Conservation (phyloP, 2,797 vertebrate species). For the Caiman crocodilus region DNA sequence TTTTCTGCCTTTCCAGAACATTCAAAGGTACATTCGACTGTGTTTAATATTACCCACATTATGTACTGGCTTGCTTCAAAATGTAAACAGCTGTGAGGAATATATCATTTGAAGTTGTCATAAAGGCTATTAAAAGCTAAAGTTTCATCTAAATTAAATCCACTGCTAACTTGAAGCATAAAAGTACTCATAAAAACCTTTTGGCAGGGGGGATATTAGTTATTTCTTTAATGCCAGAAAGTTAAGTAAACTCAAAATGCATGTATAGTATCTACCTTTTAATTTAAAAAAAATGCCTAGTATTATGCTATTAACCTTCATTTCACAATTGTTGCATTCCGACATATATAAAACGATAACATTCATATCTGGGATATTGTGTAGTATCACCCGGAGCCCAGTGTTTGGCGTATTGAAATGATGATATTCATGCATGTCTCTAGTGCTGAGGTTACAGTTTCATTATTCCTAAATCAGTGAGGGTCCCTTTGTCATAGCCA, state of each 20-base stretch:
- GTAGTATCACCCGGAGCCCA: not conserved
- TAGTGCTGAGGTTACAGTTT: not conserved
- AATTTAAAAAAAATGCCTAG: not conserved
- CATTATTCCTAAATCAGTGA: not conserved
- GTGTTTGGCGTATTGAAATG: not conserved
- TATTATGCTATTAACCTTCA: not conserved
- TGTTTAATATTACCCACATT: constrained; percentile 13
- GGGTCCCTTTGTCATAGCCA: not conserved
- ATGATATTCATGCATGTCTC: fast-evolving
- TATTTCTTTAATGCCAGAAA: not conserved
- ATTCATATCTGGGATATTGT: not conserved
- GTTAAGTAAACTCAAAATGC: not conserved
- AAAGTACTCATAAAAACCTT: constrained; percentile 7
- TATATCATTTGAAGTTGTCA: not conserved
- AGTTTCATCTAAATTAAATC: constrained; percentile 57
- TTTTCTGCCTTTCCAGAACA: constrained; percentile 2
- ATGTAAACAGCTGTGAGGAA: constrained; percentile 16
- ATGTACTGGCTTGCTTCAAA: constrained; percentile 14
- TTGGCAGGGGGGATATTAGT: not conserved
- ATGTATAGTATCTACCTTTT: not conserved
- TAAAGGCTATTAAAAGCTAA: constrained; percentile 45
- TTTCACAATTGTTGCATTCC: constrained; percentile 14
- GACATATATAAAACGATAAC: constrained; percentile 9
- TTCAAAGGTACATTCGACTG: not conserved
- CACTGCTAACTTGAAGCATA: constrained; percentile 7